Percentiles rank a stretch among this genome's conserved stretches.
phyloP scores from a whole-genome alignment of 2,797 vertebrate genomes.

The Myotis vivesi region DNA sequence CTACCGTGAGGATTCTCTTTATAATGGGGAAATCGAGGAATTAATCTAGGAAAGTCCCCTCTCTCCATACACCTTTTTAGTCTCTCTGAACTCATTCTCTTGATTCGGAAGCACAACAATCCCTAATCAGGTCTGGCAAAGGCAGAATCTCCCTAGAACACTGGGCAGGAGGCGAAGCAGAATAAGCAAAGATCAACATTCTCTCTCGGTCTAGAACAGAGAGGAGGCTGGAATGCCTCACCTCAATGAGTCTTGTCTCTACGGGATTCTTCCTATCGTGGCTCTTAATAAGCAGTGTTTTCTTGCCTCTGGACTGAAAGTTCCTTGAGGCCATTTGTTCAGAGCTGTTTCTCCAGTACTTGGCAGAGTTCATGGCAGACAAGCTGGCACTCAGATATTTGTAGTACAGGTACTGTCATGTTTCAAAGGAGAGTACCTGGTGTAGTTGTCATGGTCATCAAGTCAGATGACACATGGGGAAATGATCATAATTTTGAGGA shows the following conservation, averaged over 20 bases:
- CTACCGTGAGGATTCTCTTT: background rate
- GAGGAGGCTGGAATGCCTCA: background rate
- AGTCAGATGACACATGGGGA: background rate
- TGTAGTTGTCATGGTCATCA: background rate
- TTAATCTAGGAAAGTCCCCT: background rate
- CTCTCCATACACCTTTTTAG: background rate
- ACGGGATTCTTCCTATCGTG: background rate
- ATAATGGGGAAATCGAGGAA: background rate
- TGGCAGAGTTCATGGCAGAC: background rate
- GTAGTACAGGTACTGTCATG: background rate
- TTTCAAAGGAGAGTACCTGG: background rate
- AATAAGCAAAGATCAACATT: background rate
- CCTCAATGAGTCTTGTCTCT: background rate
- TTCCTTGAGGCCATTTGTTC: background rate
- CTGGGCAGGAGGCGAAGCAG: background rate
- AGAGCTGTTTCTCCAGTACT: background rate
- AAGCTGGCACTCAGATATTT: background rate
- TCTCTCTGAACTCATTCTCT: background rate
- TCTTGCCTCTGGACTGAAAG: background rate
- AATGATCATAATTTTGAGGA: background rate
- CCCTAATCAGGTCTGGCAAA: background rate
- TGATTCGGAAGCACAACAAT: background rate
- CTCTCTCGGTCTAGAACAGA: background rate
- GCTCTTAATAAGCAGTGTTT: background rate
- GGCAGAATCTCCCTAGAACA: background rate